Base-by-base conservation (phyloP, 2,113 vertebrate genomes). In the Malurus melanocephalus region DNA sequence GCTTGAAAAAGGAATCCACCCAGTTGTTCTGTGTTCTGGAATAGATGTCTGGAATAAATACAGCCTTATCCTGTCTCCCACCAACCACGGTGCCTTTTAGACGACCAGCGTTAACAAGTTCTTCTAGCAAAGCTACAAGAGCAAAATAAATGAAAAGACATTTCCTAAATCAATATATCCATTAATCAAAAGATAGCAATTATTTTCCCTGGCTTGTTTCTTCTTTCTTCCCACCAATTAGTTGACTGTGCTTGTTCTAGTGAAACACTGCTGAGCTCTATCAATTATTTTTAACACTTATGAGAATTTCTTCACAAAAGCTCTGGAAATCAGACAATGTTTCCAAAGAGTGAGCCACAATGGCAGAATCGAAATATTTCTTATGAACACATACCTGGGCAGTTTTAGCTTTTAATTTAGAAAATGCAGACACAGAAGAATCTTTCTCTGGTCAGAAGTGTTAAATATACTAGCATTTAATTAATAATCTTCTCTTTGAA, bases 31-130 rank as follows among this genome's bases (percentile, higher is more conserved):
- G 99, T 1, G 99, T 99, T 96, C 88, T 98, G 95, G 99, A 95
- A 83, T 99, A 99, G 92, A 99, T 99, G 74, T 99, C 98, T 51
- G 99, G 99, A 90, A 99, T 90, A 93, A 99, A 99, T 51, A 99
- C 97, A 1, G 99, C 98, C 88, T 99, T 99, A 96, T 99, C 99
- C 93, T 99, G 99, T 60, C 99, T 97, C 38, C 99, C 99, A 71
- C 99, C 99, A 64, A 99, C 97, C 85, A 99, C 98, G 0, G 97
- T 96, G 87, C 99, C 99, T 94, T 97, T 98, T 4, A 99, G 97
- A n/a, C 99, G 98, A 19, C 98, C 98, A 16, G 88, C 89, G 14
- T 97, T 98, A 94, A 99, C 98, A 90, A 99, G 93, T 80, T 99
- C 99, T 90, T 99, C 99, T 88, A 99, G 94, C n/a, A 99, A 97